Evolutionary conservation across 2,888 invertebrate genomes (phyloP).

Genomic region (Mechanitis messenoides): DNA sequence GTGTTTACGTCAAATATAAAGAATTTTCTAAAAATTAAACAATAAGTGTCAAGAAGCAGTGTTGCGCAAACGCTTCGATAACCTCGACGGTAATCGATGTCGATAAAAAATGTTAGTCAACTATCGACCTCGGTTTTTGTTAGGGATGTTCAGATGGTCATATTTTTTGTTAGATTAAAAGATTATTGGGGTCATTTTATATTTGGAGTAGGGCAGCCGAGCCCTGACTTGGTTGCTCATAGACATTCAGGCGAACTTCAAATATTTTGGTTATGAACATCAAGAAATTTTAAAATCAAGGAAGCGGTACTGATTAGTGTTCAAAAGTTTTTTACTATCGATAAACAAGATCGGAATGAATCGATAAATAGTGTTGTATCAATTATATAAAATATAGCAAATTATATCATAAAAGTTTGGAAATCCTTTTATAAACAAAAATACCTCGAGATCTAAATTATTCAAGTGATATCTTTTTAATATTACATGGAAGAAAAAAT

Average conservation of each 20-base stretch:
- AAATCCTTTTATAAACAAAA: too few species aligned
- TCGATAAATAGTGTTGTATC: too few species aligned
- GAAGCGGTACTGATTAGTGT: too few species aligned
- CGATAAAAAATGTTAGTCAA: constrained; percentile 46
- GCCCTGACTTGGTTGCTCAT: constrained; percentile 36
- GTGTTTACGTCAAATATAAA: constrained; percentile 5
- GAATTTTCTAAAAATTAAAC: constrained; percentile 14
- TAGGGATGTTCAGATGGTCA: constrained; percentile 53
- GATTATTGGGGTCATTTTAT: constrained; percentile 43
- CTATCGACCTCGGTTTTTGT: constrained; percentile 53
- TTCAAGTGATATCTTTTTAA: too few species aligned
- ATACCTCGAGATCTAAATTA: too few species aligned
- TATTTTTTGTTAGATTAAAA: constrained; percentile 40
- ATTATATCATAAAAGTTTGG: too few species aligned
- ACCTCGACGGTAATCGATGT: constrained; percentile 40
- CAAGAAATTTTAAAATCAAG: not conserved
- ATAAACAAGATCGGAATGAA: too few species aligned
- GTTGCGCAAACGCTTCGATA: constrained; percentile 38
- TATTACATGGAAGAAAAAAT: too few species aligned
- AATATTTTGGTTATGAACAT: not conserved
- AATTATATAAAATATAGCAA: too few species aligned
- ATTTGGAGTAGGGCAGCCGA: constrained; percentile 40
- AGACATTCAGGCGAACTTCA: constrained; percentile 7
- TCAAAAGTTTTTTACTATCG: too few species aligned
- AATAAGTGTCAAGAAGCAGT: constrained; percentile 23